Percentiles rank a stretch among this genome's conserved stretches.
These are phyloP conservation scores for Oreamnos americanus DNA, from an alignment of 2,113 vertebrate species.

Conservation along the genomic window DNA sequence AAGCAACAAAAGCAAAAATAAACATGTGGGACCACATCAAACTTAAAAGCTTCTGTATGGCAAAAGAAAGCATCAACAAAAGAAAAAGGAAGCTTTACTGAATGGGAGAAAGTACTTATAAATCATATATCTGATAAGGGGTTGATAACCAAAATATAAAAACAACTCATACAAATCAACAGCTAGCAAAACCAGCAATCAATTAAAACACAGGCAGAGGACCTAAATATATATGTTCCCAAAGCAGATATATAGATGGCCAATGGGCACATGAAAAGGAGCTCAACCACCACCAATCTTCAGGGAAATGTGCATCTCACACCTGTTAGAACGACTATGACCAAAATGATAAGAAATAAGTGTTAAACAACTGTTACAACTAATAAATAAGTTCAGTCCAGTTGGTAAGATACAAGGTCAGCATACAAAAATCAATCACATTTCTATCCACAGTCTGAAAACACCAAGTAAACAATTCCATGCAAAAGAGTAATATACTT, in stretches of 20 bases:
- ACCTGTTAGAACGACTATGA: not conserved
- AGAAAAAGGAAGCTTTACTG: not conserved
- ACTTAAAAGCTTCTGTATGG: not conserved
- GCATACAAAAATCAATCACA: not conserved
- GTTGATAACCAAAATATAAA: not conserved
- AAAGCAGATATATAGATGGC: no score
- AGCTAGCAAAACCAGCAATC: not conserved
- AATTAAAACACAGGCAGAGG: not conserved
- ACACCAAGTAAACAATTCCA: not conserved
- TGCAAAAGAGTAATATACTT: not conserved
- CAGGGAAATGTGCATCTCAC: not conserved
- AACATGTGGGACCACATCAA: not conserved
- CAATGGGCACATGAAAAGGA: not conserved
- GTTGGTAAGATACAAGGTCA: not conserved
- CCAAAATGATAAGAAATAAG: not conserved
- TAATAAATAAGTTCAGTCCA: not conserved
- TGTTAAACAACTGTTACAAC: not conserved
- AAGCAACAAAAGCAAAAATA: not conserved
- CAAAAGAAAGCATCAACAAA: not conserved
- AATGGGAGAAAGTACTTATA: not conserved
- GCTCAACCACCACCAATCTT: not conserved
- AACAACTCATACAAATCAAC: not conserved
- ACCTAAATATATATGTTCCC: not conserved
- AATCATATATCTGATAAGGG: not conserved
- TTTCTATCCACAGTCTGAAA: not conserved